Conservation (phyloP, 2,113 vertebrate species). For the Benitochromis conjunctus region DNA sequence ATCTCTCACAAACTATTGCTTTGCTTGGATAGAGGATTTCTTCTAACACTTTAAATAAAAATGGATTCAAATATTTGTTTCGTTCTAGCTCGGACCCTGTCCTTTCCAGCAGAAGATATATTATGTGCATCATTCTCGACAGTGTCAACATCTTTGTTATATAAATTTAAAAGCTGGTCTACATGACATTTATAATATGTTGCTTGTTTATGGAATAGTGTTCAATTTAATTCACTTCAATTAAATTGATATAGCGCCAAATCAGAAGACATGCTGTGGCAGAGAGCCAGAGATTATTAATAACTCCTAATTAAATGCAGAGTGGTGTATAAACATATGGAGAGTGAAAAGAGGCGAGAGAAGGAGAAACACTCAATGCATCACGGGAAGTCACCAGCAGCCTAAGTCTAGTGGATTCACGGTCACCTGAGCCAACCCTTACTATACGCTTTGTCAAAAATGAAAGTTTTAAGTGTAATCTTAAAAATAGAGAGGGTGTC, state of each 20-base stretch:
- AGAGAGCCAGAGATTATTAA: neutral
- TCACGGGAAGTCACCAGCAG: neutral
- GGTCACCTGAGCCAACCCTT: neutral
- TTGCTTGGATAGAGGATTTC: neutral
- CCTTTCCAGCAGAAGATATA: neutral
- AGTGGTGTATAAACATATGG: neutral
- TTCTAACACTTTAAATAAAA: neutral
- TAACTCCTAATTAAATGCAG: neutral
- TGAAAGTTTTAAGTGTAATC: neutral
- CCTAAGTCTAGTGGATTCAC: neutral
- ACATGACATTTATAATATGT: neutral
- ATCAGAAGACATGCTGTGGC: neutral
- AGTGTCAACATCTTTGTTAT: neutral
- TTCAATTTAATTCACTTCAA: neutral
- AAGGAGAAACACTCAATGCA: neutral
- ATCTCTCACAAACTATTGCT: neutral
- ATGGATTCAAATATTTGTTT: neutral
- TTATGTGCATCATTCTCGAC: neutral
- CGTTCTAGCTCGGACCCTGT: neutral
- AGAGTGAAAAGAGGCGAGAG: neutral
- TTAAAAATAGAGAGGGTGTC: neutral
- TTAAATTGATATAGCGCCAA: neutral
- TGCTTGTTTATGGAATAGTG: neutral
- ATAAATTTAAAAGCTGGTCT: neutral
- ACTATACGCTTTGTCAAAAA: neutral